Evolutionary conservation across 1,140 invertebrate species (phyloP).

Genomic region (Pachyrhynchus sulphureomaculatus): DNA sequence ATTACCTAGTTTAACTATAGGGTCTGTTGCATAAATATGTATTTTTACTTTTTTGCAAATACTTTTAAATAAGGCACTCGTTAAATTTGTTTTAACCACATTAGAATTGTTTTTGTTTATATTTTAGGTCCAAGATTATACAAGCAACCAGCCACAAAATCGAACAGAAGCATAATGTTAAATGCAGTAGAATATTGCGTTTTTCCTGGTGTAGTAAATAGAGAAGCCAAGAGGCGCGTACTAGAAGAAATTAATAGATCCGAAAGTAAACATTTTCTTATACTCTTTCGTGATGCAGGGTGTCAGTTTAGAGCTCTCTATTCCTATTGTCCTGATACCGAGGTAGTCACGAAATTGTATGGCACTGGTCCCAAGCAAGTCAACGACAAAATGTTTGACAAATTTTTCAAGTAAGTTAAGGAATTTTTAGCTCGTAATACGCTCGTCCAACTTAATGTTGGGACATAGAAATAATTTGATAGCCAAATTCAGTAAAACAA

Average conservation of each 20-base stretch:
- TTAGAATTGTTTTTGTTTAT: neutral
- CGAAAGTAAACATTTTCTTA: conserved; percentile 96
- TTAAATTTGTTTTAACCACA: too few relatives aligned
- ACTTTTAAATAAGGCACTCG: too few relatives aligned
- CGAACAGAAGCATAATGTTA: conserved; percentile 93
- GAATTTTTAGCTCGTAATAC: too few relatives aligned
- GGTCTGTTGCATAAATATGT: too few relatives aligned
- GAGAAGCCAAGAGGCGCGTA: conserved; percentile 88
- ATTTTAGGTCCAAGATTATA: conserved; percentile 89
- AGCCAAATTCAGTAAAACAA: too few relatives aligned
- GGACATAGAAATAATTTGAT: too few relatives aligned
- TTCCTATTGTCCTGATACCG: conserved; percentile 90
- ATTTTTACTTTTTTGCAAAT: too few relatives aligned
- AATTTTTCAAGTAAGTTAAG: conserved; percentile 97
- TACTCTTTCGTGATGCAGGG: conserved; percentile 95
- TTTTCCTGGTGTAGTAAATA: conserved; percentile 95
- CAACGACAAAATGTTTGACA: conserved; percentile 97
- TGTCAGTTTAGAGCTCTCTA: conserved; percentile 98
- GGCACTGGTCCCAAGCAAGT: conserved; percentile 95
- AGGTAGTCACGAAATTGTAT: conserved; percentile 90
- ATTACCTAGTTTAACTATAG: too few relatives aligned
- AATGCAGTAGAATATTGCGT: conserved; percentile 99
- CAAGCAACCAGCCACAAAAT: conserved; percentile 94
- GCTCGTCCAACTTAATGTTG: too few relatives aligned
- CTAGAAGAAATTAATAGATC: conserved; percentile 92